Evolutionary conservation across 1,140 invertebrate species (phyloP), one percentile per base, ranked within the genome.

Genomic region (Zaprionus ghesquierei): DNA sequence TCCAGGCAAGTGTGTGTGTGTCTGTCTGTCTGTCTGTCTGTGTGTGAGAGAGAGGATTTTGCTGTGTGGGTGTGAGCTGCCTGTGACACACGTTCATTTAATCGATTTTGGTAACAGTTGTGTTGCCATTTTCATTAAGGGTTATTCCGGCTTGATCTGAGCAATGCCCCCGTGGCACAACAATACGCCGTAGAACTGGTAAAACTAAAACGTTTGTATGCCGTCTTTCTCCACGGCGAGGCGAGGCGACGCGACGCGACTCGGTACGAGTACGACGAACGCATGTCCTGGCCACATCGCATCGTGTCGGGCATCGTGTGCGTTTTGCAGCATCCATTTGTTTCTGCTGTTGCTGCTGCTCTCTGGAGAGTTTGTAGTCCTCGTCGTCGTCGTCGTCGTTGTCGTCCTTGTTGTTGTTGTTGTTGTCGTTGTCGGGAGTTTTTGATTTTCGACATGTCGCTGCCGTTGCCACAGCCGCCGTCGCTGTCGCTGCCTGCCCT

Each of bases 361-460:
- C 82, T 87, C 82, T 33, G 79, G 84, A 87, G 84, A 86, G 82
- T 73, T 60, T 72, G 27, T 29, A 29, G 59, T 62, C 59, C 22
- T 33, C 31, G 12, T 33, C 31, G 6, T 8, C 31, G 31, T 13
- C 31, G 3, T 27, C 25, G 25, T 27, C 25, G 1, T 2, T 3
- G 25, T 27, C 6, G 27, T 9, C 6, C n/a, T n/a, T n/a, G n/a
- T n/a, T n/a, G n/a, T n/a, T n/a, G n/a, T 2, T 3, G 25, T 27
- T 2, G 27, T 9, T 2, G 27, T 29, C 27, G 44, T 69, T 31
- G 66, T 85, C 56, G 81, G 71, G 77, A 87, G 75, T 89, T 82
- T 87, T 80, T 87, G 82, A 87, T 87, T 86, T 86, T 89, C 82
- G 82, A 89, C 82, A 89, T 87, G 76, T 85, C 68, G 69, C 62